Evolutionary conservation across 1,140 invertebrate species (phyloP), one percentile per base, ranked within the genome.

Genomic region (Idris sp.): DNA sequence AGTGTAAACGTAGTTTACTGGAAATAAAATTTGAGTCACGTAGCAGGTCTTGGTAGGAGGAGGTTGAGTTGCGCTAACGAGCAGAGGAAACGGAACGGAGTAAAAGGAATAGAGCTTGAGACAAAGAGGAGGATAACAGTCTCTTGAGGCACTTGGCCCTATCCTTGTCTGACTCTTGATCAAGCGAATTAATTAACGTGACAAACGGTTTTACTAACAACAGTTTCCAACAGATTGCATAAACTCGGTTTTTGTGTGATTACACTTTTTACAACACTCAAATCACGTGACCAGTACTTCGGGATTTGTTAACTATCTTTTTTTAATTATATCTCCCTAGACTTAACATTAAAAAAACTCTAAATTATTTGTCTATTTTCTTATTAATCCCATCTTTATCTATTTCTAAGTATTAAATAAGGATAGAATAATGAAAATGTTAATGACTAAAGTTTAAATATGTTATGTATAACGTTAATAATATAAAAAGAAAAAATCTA

Each of bases 11-110:
- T 73, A 69, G 74, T 80, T 78, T 76, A 67, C 58, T 56, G 22
- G 49, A 74, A 85, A 83, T 83, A 74, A 83, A 81, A 85, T 87
- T 86, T 85, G 74, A 85, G 84, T 86, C 85, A 86, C 84, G 84
- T 86, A 84, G 58, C 33, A 46, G 64, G 69, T 80, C 79, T 80
- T 77, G 77, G 79, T 67, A 46, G 71, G 58, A 76, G 77, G 62
- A n/a, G 72, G 68, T 78, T 80, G 78, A 76, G 78, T 83, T 76
- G 78, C 75, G 78, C 78, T 84, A 84, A 84, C 80, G 84, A 71
- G 53, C 25, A 35, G 69, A 67, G 74, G 65, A 79, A 79, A 75
- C 75, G 67, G 72, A 81, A 82, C 76, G 65, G 71, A 82, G 54
- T 72, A 58, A 72, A 73, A 72, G 38, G 36, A 51, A 72, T 67